These are phyloP conservation scores for Apotomis capreana DNA, from an alignment of 2,888 invertebrate species.

Conservation along the genomic window DNA sequence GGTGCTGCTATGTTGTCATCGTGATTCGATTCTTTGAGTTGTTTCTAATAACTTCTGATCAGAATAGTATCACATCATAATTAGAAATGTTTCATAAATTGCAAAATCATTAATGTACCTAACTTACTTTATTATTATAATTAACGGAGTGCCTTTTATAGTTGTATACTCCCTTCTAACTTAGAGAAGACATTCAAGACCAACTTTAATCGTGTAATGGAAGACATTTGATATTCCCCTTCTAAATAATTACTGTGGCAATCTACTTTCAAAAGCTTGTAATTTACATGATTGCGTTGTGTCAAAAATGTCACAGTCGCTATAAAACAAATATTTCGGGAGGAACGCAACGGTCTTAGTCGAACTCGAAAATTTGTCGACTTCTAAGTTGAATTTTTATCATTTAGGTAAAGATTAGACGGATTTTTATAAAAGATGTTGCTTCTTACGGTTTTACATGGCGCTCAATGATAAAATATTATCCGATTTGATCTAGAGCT, in stretches of 20 bases:
- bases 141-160: not conserved
- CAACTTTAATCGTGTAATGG: slow-evolving; percentile 29
- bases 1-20: no score
- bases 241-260: slow-evolving; percentile 10
- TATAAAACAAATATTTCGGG: no score
- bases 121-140: slow-evolving; percentile 20
- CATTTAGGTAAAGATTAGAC: slow-evolving; percentile 2
- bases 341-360: not conserved
- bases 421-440: slow-evolving; percentile 4
- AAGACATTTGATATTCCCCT: slow-evolving; percentile 28
- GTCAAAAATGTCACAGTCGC: not conserved
- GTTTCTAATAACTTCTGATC: not conserved
- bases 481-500: no score
- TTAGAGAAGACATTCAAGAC: slow-evolving; percentile 15
- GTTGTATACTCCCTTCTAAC: slow-evolving; percentile 11
- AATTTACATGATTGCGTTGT: not conserved
- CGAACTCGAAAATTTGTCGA: not conserved
- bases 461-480: no score
- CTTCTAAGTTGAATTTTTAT: no score
- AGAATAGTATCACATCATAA: not conserved
- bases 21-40: not conserved
- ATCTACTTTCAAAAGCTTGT: slow-evolving; percentile 6
- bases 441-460: no score
- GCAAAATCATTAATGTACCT: slow-evolving; percentile 1
- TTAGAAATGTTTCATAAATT: not conserved